Conservation (phyloP, 2,797 vertebrate genomes). For the Chelon labrosus region DNA sequence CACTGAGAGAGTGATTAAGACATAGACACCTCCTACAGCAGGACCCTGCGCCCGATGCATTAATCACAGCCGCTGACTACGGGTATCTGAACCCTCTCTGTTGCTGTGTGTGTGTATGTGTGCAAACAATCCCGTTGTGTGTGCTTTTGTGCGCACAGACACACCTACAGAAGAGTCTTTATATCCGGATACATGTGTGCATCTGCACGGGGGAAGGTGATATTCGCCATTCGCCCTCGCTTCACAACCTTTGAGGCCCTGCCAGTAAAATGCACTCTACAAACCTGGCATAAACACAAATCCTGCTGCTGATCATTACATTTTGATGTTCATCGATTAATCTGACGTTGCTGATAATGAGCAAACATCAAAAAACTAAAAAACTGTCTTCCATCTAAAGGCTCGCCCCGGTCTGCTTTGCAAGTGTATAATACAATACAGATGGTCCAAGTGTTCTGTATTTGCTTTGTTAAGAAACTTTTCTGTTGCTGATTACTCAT, state of each 20-base stretch:
- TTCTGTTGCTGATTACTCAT: constrained; percentile 60
- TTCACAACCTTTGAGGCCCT: constrained; percentile 54
- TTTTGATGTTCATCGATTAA: constrained; percentile 73
- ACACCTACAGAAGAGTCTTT: constrained; percentile 2
- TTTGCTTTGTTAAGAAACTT: constrained; percentile 53
- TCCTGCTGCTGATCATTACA: constrained; percentile 60
- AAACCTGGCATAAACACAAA: constrained; percentile 50
- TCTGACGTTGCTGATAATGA: constrained; percentile 60
- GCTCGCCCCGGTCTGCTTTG: constrained; percentile 44
- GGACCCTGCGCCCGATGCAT: constrained; percentile 68
- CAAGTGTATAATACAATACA: constrained; percentile 72
- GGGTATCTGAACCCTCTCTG: constrained; percentile 44
- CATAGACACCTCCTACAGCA: constrained; percentile 70
- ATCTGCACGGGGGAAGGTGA: constrained; percentile 34
- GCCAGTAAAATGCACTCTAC: constrained; percentile 38
- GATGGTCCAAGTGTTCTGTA: constrained; percentile 56
- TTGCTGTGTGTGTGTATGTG: constrained; percentile 45
- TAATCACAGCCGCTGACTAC: constrained; percentile 77
- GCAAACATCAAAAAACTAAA: constrained; percentile 28
- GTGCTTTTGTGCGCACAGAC: constrained; percentile 15
- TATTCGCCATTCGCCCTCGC: constrained; percentile 50
- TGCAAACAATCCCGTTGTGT: constrained; percentile 26
- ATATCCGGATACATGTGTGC: not conserved
- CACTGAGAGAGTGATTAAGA: constrained; percentile 82
- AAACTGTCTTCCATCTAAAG: constrained; percentile 36